Evolutionary conservation across 2,113 vertebrate species (phyloP).

Genomic region (Emydura subglobosa): DNA sequence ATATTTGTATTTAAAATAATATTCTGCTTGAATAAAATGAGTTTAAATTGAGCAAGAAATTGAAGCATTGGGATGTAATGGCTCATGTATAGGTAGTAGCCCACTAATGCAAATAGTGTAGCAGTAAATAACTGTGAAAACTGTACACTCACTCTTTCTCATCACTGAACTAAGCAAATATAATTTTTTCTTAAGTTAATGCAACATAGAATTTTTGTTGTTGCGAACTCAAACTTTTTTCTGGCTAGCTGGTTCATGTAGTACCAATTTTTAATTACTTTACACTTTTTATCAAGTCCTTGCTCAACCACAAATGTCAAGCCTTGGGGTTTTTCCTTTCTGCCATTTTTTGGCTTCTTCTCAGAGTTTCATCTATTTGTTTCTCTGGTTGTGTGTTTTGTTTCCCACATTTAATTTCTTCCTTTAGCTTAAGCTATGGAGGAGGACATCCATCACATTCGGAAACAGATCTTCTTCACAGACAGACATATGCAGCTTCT

Average conservation of each 20-base stretch:
- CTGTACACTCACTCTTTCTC: background rate
- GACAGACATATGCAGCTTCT: conserved; percentile 89
- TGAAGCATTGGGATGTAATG: background rate
- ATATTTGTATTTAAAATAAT: background rate
- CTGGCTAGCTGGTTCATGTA: background rate
- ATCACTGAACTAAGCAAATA: background rate
- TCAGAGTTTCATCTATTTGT: conserved; percentile 10
- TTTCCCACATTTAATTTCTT: conserved; percentile 69
- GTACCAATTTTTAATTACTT: background rate
- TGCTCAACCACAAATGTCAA: background rate
- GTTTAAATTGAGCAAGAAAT: background rate
- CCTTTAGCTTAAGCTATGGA: conserved; percentile 92
- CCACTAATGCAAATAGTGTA: background rate
- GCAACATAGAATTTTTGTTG: background rate
- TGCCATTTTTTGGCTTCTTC: background rate
- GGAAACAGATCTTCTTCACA: conserved; percentile 93
- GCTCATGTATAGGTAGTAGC: background rate
- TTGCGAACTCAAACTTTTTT: background rate
- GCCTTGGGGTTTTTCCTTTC: background rate
- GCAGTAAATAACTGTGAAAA: conserved; percentile 16
- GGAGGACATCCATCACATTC: conserved; percentile 87
- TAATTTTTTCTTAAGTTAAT: conserved; percentile 1
- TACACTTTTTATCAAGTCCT: background rate
- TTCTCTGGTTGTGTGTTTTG: conserved; percentile 9
- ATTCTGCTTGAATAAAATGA: background rate